Evolutionary conservation across 2,113 vertebrate genomes (phyloP).

Genomic region (Syrmaticus mikado): DNA sequence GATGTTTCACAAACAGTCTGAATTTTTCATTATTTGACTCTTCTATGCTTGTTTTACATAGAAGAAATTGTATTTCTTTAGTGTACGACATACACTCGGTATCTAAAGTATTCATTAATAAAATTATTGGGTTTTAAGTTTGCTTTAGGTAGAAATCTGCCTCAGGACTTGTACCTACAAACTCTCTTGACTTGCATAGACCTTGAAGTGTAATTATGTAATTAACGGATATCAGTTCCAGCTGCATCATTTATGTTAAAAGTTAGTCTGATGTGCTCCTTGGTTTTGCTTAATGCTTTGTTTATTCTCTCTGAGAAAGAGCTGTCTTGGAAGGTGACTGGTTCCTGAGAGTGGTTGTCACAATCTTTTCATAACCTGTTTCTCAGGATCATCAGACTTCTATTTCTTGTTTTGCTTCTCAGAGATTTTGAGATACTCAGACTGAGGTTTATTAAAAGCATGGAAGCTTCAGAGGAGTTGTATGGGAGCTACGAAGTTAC

Average conservation of each 20-base stretch:
- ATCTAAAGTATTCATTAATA: not conserved
- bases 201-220: not conserved
- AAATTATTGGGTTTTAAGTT: not conserved
- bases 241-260: not conserved
- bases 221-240: not conserved
- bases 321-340: not conserved
- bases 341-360: accelerated
- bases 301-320: not conserved
- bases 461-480: not conserved
- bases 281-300: not conserved
- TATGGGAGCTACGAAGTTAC: not conserved
- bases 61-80: not conserved
- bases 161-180: not conserved
- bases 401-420: not conserved
- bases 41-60: not conserved
- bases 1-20: not conserved
- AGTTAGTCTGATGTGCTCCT: not conserved
- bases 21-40: not conserved
- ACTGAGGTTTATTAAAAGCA: not conserved
- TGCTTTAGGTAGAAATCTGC: not conserved
- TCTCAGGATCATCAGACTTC: not conserved
- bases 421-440: not conserved
- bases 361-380: not conserved
- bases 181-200: not conserved
- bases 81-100: not conserved